Percentiles rank a stretch among this genome's conserved stretches.
phyloP scores from a whole-genome alignment of 2,797 vertebrate genomes.

The Botia almorhae region DNA sequence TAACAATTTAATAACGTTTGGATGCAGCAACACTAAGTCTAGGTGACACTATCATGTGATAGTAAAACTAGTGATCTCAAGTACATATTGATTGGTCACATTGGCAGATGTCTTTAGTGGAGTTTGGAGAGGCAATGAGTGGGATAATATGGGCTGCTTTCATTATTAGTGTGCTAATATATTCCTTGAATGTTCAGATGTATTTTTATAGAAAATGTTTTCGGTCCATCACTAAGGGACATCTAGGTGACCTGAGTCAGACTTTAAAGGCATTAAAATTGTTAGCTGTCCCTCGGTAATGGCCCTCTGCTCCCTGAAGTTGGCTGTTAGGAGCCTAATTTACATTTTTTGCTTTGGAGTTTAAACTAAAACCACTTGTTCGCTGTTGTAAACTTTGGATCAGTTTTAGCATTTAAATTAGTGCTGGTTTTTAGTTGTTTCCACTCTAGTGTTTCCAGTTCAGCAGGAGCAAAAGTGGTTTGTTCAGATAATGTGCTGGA shows the following conservation, averaged over 20 bases:
- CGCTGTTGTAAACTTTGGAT: background rate
- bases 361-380: background rate
- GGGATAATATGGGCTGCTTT: too few species aligned
- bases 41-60: too few species aligned
- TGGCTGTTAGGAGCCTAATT: background rate
- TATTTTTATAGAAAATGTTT: background rate
- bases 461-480: conserved; percentile 54
- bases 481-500: conserved; percentile 56
- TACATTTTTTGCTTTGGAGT: background rate
- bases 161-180: background rate
- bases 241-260: background rate
- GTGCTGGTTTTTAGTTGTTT: conserved; percentile 11
- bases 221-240: background rate
- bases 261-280: background rate
- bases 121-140: too few species aligned
- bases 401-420: background rate
- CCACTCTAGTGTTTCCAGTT: conserved; percentile 45
- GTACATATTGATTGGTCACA: too few species aligned
- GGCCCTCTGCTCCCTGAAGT: background rate
- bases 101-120: too few species aligned
- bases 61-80: too few species aligned
- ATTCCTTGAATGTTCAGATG: background rate
- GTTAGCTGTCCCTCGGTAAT: too few species aligned
- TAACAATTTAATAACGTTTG: too few species aligned
- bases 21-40: too few species aligned